A percentile compares a stretch with the other conserved stretches of the same genome.
phyloP scores from a whole-genome alignment of 1,140 invertebrate species.

The Andrena cerasifolii region DNA sequence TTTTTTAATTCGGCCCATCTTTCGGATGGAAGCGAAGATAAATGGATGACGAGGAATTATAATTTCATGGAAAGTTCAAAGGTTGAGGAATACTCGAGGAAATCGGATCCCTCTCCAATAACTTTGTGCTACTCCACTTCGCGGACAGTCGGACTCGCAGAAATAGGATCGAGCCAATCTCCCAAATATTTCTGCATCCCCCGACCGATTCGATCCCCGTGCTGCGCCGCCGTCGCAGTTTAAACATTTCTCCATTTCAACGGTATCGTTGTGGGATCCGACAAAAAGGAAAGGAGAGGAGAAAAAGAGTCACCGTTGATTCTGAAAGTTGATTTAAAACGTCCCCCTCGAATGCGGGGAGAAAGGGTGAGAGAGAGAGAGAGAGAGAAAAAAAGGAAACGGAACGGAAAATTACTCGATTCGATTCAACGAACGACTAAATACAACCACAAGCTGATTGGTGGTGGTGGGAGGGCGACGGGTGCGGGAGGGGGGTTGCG shows the following conservation, averaged over 20 bases:
- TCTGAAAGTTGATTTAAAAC: constrained; percentile 23
- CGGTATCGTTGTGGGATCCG: neutral
- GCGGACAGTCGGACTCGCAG: too few species aligned
- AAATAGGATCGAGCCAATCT: neutral
- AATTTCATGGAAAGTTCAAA: too few species aligned
- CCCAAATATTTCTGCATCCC: neutral
- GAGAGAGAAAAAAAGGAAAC: neutral
- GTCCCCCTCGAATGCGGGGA: too few species aligned
- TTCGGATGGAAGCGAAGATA: too few species aligned
- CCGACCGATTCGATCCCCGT: neutral
- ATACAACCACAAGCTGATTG: neutral
- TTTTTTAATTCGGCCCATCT: too few species aligned
- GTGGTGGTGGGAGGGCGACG: too few species aligned
- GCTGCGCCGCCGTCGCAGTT: neutral
- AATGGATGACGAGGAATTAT: too few species aligned
- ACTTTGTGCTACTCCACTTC: too few species aligned
- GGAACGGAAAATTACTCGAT: constrained; percentile 12
- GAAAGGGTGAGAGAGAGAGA: too few species aligned
- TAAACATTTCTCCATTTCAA: neutral
- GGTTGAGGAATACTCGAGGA: too few species aligned
- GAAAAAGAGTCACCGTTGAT: neutral
- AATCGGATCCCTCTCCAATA: too few species aligned
- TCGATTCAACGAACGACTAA: constrained; percentile 14
- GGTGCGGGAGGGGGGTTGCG: neutral
- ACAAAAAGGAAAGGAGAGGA: neutral